Conservation (phyloP, 2,113 vertebrate genomes). For the Egretta garzetta region DNA sequence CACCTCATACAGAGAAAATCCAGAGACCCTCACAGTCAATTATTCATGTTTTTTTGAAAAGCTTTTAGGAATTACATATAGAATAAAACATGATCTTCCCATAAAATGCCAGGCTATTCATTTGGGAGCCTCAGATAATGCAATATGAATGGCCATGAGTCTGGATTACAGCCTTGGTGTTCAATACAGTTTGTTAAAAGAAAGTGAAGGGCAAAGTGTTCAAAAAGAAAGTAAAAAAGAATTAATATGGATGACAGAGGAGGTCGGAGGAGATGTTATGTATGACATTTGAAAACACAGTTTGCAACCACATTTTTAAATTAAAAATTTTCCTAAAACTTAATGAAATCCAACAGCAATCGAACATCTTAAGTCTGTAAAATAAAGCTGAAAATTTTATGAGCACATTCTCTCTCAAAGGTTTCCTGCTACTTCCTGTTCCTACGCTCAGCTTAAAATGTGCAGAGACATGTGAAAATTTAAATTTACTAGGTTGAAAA, state of each 20-base stretch:
- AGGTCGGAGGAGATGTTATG: neutral
- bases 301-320: neutral
- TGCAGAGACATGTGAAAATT: slow-evolving; percentile 24
- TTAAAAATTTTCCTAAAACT: neutral
- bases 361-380: neutral
- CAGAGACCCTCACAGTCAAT: slow-evolving; percentile 69
- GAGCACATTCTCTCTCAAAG: slow-evolving; percentile 8
- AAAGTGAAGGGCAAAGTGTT: neutral
- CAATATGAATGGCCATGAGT: slow-evolving; percentile 64
- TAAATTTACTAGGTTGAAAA: slow-evolving; percentile 49
- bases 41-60: slow-evolving; percentile 69
- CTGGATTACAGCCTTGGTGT: slow-evolving; percentile 33
- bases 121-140: slow-evolving; percentile 68
- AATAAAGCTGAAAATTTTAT: slow-evolving; percentile 53
- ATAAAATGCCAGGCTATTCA: slow-evolving; percentile 72
- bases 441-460: slow-evolving; percentile 25
- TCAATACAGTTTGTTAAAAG: slow-evolving; percentile 29
- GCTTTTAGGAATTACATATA: slow-evolving; percentile 76
- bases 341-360: neutral
- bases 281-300: neutral
- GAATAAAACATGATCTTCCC: slow-evolving; percentile 76
- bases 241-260: neutral
- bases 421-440: slow-evolving; percentile 41
- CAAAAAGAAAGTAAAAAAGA: neutral
- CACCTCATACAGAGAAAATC: slow-evolving; percentile 59